phyloP scores from a whole-genome alignment of 2,888 invertebrate genomes.

The Sphaerophoria rueppellii region DNA sequence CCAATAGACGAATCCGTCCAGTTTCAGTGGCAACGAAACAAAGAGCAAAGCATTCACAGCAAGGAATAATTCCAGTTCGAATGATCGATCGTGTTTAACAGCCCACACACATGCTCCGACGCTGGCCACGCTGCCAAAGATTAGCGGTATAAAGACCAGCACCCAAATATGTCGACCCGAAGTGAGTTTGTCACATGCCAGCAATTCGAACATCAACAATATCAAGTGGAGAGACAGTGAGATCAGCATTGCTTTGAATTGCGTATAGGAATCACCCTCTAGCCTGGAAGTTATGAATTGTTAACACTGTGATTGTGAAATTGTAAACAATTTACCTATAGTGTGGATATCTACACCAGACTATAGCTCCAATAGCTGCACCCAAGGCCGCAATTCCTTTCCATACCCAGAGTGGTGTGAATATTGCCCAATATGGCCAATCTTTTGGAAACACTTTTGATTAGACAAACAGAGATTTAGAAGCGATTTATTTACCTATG shows the following conservation, averaged over 20 bases:
- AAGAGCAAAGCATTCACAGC: conserved; percentile 99
- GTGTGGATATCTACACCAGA: conserved; percentile 98
- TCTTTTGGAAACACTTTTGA: conserved; percentile 79
- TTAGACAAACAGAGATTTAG: neutral
- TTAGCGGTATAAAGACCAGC: conserved; percentile 96
- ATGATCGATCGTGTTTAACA: conserved; percentile 98
- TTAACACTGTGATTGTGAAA: neutral
- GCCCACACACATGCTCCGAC: conserved; percentile 99
- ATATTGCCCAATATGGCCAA: conserved; percentile 98
- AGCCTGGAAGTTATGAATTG: conserved; percentile 84
- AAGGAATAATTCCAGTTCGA: conserved; percentile 97
- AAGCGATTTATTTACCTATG: conserved; percentile 82
- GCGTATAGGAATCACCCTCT: conserved; percentile 97
- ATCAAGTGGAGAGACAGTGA: conserved; percentile 96
- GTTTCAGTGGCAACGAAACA: conserved; percentile 95
- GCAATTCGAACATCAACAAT: conserved; percentile 96
- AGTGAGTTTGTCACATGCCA: conserved; percentile 97
- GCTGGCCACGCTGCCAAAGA: conserved; percentile 97
- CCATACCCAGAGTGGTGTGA: conserved; percentile 99
- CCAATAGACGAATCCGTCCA: conserved; percentile 94
- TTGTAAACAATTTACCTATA: conserved; percentile 86
- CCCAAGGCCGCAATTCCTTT: conserved; percentile 95
- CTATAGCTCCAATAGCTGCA: conserved; percentile 94
- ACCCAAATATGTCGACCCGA: conserved; percentile 90
- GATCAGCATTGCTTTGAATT: conserved; percentile 99